Conservation (phyloP, 2,113 vertebrate species). For the Andinoacara biseriatus region DNA sequence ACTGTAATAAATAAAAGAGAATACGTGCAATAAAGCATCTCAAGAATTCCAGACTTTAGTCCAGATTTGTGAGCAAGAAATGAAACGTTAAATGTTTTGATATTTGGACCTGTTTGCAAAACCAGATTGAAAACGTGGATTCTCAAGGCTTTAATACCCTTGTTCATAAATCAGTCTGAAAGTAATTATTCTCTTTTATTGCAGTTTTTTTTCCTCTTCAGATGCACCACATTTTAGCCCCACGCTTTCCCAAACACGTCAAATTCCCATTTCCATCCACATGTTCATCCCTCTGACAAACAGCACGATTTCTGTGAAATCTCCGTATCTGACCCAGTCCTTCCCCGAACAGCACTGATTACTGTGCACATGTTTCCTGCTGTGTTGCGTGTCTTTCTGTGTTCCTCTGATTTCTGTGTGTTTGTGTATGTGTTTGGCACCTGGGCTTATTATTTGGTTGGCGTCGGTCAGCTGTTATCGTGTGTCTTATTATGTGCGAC, state of each 20-base stretch:
- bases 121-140: background rate
- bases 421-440: constrained; percentile 50
- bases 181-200: constrained; percentile 21
- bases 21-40: background rate
- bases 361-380: constrained; percentile 57
- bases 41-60: background rate
- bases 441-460: constrained; percentile 40
- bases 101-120: background rate
- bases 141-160: background rate
- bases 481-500: constrained; percentile 52
- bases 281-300: constrained; percentile 56
- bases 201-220: background rate
- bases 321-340: constrained; percentile 82
- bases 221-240: background rate
- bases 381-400: constrained; percentile 33
- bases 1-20: background rate
- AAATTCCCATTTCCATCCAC: constrained; percentile 49
- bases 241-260: constrained; percentile 22
- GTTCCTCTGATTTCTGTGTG: constrained; percentile 40
- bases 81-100: background rate
- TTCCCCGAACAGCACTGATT: constrained; percentile 66
- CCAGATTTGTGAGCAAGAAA: background rate
- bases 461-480: constrained; percentile 31
- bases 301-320: constrained; percentile 79
- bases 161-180: background rate